A percentile compares a stretch with the other conserved stretches of the same genome.
Conservation (phyloP, 2,113 vertebrate genomes). For the Puffinus mauretanicus region DNA sequence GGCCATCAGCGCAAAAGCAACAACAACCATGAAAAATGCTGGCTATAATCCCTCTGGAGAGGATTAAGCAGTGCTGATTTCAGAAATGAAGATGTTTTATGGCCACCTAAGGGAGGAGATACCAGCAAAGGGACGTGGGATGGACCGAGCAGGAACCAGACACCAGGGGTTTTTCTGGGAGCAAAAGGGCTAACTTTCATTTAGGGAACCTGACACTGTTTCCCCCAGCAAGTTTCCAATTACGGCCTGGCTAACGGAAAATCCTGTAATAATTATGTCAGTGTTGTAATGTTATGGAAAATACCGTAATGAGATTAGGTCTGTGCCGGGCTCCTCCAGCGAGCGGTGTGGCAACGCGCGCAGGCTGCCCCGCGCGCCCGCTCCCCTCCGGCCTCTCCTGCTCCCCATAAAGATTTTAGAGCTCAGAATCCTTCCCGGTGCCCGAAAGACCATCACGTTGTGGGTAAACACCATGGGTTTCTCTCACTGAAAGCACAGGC, state of each 20-base stretch:
- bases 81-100: neutral
- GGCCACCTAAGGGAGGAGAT: neutral
- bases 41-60: neutral
- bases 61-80: neutral
- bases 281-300: constrained; percentile 20
- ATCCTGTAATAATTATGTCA: neutral
- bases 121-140: neutral
- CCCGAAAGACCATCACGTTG: accelerated
- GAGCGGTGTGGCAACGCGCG: neutral
- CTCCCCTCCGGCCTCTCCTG: neutral
- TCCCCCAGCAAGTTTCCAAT: constrained; percentile 30
- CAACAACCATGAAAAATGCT: accelerated
- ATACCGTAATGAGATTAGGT: neutral
- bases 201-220: neutral
- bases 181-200: neutral
- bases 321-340: accelerated
- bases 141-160: neutral
- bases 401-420: neutral
- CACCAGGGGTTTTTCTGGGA: accelerated
- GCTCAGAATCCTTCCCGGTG: neutral
- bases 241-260: neutral
- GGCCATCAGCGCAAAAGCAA: neutral
- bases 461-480: accelerated
- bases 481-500: neutral
- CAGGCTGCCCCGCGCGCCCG: accelerated